A percentile compares a stretch with the other conserved stretches of the same genome.
Conservation (phyloP, 1,140 invertebrate species). For the Pseudomyrmex sp. region DNA sequence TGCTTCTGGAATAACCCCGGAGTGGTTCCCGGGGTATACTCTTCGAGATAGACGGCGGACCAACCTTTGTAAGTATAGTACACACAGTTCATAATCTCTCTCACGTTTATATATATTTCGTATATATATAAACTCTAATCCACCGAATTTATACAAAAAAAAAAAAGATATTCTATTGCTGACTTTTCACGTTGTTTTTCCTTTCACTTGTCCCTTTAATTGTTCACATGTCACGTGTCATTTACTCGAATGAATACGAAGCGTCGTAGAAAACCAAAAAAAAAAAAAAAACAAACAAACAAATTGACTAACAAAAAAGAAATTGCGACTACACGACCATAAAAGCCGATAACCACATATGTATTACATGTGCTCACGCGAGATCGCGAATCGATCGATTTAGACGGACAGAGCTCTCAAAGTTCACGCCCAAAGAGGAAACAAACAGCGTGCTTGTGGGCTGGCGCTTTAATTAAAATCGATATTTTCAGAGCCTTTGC, state of each 20-base stretch:
- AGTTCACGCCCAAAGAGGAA: background rate
- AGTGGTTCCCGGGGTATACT: background rate
- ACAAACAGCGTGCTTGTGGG: slow-evolving; percentile 11
- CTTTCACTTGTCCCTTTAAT: background rate
- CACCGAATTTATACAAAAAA: background rate
- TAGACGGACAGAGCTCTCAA: background rate
- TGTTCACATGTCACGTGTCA: background rate
- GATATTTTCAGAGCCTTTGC: slow-evolving; percentile 14
- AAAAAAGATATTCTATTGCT: background rate
- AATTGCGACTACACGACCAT: no score
- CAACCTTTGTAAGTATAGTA: background rate
- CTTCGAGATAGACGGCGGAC: slow-evolving; percentile 17
- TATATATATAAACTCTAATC: no score
- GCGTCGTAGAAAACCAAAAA: no score
- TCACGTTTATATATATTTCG: no score
- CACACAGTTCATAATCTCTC: no score
- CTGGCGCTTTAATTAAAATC: slow-evolving; percentile 62
- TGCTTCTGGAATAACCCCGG: slow-evolving; percentile 26
- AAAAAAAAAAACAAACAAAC: no score
- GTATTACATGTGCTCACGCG: background rate
- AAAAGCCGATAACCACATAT: no score
- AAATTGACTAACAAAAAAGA: no score
- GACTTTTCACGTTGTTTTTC: background rate
- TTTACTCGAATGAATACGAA: background rate
- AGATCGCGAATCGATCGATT: background rate